A percentile compares a stretch with the other conserved stretches of the same genome.
Evolutionary conservation across 2,113 vertebrate genomes (phyloP).

Genomic region (Dolichallabes microphthalmus): DNA sequence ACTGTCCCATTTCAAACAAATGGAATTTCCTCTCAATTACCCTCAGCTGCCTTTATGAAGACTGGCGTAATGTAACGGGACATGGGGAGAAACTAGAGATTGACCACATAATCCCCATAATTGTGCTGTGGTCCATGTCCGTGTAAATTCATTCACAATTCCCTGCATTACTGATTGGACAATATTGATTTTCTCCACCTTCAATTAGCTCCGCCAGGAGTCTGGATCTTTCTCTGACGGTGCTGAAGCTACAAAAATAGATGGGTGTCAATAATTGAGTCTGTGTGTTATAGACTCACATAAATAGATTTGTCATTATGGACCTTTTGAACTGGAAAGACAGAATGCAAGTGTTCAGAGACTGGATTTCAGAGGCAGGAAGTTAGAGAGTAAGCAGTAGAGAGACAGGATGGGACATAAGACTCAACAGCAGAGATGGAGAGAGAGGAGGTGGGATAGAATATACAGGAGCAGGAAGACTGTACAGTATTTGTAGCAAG

Average conservation of each 20-base stretch:
- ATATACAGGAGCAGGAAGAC: not conserved
- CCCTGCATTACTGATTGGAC: constrained; percentile 48
- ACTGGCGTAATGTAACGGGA: constrained; percentile 6
- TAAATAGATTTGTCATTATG: constrained; percentile 3
- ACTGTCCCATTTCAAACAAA: constrained; percentile 30
- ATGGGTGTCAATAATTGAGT: constrained; percentile 10
- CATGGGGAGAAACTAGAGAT: not conserved
- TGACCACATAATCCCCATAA: constrained; percentile 29
- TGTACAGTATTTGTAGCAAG: too few relatives aligned
- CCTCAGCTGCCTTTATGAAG: not conserved
- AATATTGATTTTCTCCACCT: constrained; percentile 51
- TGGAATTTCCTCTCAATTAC: constrained; percentile 34
- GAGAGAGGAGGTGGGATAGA: not conserved
- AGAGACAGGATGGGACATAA: not conserved
- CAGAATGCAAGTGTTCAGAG: not conserved
- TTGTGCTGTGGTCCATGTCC: constrained; percentile 28
- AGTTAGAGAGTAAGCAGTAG: not conserved
- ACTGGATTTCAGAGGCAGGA: not conserved
- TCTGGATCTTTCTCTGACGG: constrained; percentile 31
- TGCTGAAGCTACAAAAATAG: constrained; percentile 22
- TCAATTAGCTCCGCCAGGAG: constrained; percentile 47
- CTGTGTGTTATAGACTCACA: constrained; percentile 9
- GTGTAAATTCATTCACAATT: constrained; percentile 48
- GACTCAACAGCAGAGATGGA: not conserved
- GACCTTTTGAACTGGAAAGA: not conserved